Evolutionary conservation across 2,113 vertebrate genomes (phyloP).

Genomic region (Caranx ignobilis): DNA sequence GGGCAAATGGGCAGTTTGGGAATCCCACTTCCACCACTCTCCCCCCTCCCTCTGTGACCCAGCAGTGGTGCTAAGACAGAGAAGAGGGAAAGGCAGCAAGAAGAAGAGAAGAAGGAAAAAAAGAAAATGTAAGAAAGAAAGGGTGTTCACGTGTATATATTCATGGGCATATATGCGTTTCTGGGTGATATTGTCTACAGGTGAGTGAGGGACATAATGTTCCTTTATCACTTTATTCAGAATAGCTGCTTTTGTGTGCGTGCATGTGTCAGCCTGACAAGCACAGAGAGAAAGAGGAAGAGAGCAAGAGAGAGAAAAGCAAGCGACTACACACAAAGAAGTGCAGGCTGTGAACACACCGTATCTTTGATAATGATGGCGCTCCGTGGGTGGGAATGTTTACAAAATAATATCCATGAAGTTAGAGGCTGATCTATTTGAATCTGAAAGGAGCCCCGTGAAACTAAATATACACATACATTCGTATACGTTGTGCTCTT

Average conservation of each 20-base stretch:
- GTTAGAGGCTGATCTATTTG: slow-evolving; percentile 7
- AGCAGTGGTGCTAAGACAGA: slow-evolving; percentile 37
- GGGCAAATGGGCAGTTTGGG: slow-evolving; percentile 74
- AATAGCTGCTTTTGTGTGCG: background rate
- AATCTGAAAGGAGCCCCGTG: slow-evolving; percentile 14
- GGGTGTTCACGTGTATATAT: slow-evolving; percentile 7
- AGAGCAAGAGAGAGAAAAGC: slow-evolving; percentile 5
- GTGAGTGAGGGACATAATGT: slow-evolving; percentile 30
- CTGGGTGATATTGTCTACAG: slow-evolving; percentile 24
- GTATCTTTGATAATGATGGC: slow-evolving; percentile 40
- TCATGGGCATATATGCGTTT: slow-evolving; percentile 6
- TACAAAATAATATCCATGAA: slow-evolving; percentile 37
- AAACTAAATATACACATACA: slow-evolving; percentile 19
- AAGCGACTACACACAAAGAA: slow-evolving; percentile 16
- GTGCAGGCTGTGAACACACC: slow-evolving; percentile 15
- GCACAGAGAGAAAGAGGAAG: background rate
- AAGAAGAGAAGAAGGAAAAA: slow-evolving; percentile 6
- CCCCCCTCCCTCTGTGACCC: slow-evolving; percentile 46
- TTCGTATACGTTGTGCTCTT: slow-evolving; percentile 3
- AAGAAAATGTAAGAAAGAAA: background rate
- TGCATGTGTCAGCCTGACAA: background rate
- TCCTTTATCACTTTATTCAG: slow-evolving; percentile 21
- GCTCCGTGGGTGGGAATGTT: slow-evolving; percentile 17
- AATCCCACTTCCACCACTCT: slow-evolving; percentile 61
- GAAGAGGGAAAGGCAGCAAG: slow-evolving; percentile 21